Evolutionary conservation across 2,888 invertebrate species (phyloP).

Genomic region (Bruchidius siliquastri): DNA sequence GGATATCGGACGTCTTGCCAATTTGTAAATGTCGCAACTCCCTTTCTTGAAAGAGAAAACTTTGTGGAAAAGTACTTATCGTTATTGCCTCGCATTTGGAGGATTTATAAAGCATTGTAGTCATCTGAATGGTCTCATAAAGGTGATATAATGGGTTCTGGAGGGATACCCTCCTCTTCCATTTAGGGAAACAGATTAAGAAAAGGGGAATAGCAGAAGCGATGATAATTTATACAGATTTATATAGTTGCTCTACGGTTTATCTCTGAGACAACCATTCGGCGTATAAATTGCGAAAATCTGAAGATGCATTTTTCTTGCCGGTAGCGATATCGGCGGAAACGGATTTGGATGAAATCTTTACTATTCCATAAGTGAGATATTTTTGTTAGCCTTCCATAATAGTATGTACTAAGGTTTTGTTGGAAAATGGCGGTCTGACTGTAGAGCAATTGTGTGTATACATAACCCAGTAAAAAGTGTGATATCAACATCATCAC

Average conservation of each 20-base stretch:
- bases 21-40: neutral
- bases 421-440: too few relatives aligned
- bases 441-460: too few relatives aligned
- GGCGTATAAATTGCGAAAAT: too few relatives aligned
- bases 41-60: neutral
- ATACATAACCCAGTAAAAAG: too few relatives aligned
- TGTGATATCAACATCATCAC: too few relatives aligned
- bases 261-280: neutral
- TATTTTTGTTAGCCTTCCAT: too few relatives aligned
- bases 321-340: too few relatives aligned
- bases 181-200: neutral
- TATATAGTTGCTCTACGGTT: neutral
- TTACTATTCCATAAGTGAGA: too few relatives aligned
- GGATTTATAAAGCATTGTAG: neutral
- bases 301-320: too few relatives aligned
- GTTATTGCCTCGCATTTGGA: neutral
- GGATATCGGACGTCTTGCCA: neutral
- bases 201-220: neutral
- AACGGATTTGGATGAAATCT: too few relatives aligned
- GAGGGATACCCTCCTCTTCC: neutral
- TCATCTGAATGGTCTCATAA: neutral
- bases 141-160: neutral
- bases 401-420: too few relatives aligned
- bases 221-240: neutral
- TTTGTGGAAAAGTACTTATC: neutral